These are phyloP conservation scores for Clostera curtula DNA, from an alignment of 2,888 invertebrate genomes.

Conservation along the genomic window DNA sequence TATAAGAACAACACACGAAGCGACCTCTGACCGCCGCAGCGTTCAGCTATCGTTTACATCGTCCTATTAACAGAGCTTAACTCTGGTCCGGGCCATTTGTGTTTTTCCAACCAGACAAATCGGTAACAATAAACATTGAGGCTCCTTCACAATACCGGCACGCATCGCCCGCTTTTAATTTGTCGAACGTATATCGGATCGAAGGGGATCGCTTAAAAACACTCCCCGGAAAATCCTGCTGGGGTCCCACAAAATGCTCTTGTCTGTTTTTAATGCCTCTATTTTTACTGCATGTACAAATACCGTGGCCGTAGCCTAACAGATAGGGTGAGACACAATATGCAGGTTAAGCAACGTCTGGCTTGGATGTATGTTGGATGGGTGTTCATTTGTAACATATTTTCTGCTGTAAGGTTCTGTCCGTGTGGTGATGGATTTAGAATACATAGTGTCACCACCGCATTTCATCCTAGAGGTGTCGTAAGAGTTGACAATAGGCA, in stretches of 20 bases:
- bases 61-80: conserved; percentile 65
- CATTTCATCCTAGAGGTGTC: too few species aligned
- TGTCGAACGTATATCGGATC: conserved; percentile 55
- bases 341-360: too few species aligned
- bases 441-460: too few species aligned
- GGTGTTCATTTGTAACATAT: too few species aligned
- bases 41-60: conserved; percentile 45
- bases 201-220: conserved; percentile 56
- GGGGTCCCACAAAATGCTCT: conserved; percentile 28
- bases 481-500: too few species aligned
- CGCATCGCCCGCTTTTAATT: conserved; percentile 73
- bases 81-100: conserved; percentile 60
- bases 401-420: too few species aligned
- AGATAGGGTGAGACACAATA: too few species aligned
- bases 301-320: too few species aligned
- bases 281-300: conserved; percentile 39
- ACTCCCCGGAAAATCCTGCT: conserved; percentile 52
- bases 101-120: conserved; percentile 66
- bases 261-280: conserved; percentile 39
- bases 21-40: conserved; percentile 20
- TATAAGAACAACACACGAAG: conserved; percentile 9
- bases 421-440: too few species aligned
- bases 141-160: conserved; percentile 56
- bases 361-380: too few species aligned
- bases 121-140: conserved; percentile 66